Conservation (phyloP, 1,140 invertebrate species). For the Drosophila sp. region DNA sequence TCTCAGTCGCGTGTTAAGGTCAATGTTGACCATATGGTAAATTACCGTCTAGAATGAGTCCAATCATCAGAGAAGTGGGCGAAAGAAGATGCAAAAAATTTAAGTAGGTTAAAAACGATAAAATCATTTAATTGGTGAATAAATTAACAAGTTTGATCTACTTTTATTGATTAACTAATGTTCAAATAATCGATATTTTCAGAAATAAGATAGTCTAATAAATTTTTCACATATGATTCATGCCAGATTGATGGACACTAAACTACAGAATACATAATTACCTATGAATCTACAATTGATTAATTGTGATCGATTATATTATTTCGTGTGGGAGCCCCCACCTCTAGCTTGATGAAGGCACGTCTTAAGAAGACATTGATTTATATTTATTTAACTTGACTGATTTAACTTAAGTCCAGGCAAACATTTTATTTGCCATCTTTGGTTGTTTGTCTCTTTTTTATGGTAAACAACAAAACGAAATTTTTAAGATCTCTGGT, state of each 20-base stretch:
- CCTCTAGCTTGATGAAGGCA: not conserved
- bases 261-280: no score
- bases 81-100: not conserved
- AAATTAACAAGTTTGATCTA: no score
- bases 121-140: no score
- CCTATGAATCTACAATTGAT: not conserved
- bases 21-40: conserved; percentile 36
- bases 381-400: conserved; percentile 18
- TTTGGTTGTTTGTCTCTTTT: conserved; percentile 11
- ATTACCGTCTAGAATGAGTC: not conserved
- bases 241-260: no score
- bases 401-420: conserved; percentile 6
- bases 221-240: no score
- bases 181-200: no score
- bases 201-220: no score
- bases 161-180: no score
- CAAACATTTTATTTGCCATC: not conserved
- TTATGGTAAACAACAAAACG: not conserved
- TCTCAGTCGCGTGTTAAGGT: conserved; percentile 36
- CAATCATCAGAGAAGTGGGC: conserved; percentile 7
- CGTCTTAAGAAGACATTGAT: conserved; percentile 1
- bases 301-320: conserved; percentile 2
- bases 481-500: not conserved
- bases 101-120: not conserved
- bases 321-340: not conserved